Conservation (phyloP, 2,888 invertebrate species). For the Oscheius sp. region DNA sequence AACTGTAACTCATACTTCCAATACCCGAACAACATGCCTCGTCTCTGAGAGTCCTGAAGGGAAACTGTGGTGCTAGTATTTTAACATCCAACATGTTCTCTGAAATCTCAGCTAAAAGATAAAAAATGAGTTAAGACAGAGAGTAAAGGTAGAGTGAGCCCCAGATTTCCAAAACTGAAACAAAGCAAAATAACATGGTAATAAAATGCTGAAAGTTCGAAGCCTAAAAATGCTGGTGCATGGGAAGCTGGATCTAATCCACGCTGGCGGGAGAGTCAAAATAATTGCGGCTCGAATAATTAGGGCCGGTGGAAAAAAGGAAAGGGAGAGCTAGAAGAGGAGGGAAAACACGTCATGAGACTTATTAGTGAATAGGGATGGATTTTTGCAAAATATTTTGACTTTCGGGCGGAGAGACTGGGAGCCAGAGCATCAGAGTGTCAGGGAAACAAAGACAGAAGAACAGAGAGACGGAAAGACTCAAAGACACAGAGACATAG, state of each 20-base stretch:
- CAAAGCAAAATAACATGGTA: neutral
- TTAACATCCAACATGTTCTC: constrained; percentile 21
- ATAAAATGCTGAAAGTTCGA: too few relatives aligned
- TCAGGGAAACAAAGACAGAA: too few relatives aligned
- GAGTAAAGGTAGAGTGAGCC: neutral
- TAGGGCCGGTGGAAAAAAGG: neutral
- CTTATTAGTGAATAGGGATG: too few relatives aligned
- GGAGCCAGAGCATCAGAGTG: too few relatives aligned
- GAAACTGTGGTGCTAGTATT: constrained; percentile 24
- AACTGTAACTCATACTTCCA: too few relatives aligned
- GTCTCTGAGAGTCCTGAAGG: neutral
- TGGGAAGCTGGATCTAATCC: neutral
- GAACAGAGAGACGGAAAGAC: too few relatives aligned
- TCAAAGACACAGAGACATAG: too few relatives aligned
- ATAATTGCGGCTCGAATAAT: neutral
- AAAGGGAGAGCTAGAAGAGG: neutral
- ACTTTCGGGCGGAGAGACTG: too few relatives aligned
- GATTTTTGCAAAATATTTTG: too few relatives aligned
- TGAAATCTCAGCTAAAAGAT: neutral
- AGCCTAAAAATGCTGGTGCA: neutral
- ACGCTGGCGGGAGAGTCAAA: neutral
- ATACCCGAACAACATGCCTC: constrained; percentile 11
- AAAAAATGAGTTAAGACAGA: neutral
- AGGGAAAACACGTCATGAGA: too few relatives aligned
- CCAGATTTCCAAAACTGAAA: neutral